These are phyloP conservation scores for Smittia sp. DNA, from an alignment of 2,888 invertebrate genomes.

Conservation along the genomic window DNA sequence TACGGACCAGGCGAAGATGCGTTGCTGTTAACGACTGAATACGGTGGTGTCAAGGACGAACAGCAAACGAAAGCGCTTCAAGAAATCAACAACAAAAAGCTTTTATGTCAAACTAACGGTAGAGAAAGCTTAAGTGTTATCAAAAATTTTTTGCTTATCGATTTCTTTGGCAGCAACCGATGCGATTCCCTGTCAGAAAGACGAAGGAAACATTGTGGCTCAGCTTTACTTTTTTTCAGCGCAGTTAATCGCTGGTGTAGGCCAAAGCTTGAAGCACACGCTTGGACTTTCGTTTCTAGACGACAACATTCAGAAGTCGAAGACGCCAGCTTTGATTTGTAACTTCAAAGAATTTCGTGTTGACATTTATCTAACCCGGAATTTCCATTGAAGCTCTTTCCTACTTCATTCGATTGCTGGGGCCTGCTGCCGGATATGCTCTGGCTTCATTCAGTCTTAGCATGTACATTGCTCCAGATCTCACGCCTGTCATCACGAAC, in stretches of 20 bases:
- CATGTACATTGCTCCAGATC: constrained; percentile 58
- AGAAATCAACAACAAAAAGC: constrained; percentile 53
- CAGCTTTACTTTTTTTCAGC: constrained; percentile 59
- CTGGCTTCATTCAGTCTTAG: constrained; percentile 59
- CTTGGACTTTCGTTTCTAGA: constrained; percentile 62
- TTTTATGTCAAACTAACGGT: constrained; percentile 51
- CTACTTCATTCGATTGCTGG: constrained; percentile 60
- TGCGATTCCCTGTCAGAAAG: constrained; percentile 48
- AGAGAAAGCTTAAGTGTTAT: no score
- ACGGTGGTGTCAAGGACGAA: constrained; percentile 49
- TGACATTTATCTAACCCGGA: not conserved
- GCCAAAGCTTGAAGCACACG: constrained; percentile 42
- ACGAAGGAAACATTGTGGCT: constrained; percentile 57
- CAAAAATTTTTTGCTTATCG: not conserved
- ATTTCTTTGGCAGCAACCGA: constrained; percentile 15
- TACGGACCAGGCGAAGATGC: constrained; percentile 62
- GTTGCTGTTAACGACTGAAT: constrained; percentile 57
- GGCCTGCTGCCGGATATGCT: constrained; percentile 61
- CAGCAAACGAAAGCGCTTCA: constrained; percentile 49
- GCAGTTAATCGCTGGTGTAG: constrained; percentile 59
- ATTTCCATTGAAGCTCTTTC: constrained; percentile 47
- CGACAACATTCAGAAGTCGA: constrained; percentile 63
- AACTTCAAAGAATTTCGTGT: constrained; percentile 45
- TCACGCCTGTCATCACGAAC: constrained; percentile 59
- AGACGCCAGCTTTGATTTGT: constrained; percentile 62